Evolutionary conservation across 30 jellyfish, hydroid and myxozoan species (phyloP).

Genomic region (Euphysa ruthae): DNA sequence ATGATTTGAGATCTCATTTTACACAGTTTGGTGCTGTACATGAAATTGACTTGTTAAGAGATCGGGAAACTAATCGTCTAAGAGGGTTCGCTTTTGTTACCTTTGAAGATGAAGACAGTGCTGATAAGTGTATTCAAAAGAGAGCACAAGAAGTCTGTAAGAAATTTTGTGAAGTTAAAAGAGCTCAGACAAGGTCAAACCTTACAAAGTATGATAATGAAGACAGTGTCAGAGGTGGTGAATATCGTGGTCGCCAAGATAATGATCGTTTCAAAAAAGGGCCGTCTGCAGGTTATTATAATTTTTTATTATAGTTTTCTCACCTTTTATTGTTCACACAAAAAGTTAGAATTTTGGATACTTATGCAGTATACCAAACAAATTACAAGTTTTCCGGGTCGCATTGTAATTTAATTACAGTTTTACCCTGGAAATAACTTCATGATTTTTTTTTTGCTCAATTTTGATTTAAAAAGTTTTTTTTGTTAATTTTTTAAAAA

Average conservation of each 20-base stretch:
- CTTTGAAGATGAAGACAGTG: conserved; percentile 85
- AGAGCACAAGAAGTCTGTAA: conserved; percentile 52
- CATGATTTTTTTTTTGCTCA: no score
- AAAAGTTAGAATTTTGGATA: no score
- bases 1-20: conserved; percentile 44
- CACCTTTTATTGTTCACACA: no score
- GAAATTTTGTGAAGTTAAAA: conserved; percentile 66
- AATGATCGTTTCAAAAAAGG: not conserved
- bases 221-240: conserved; percentile 9
- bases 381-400: no score
- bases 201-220: conserved; percentile 10
- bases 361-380: no score
- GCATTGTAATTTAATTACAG: no score
- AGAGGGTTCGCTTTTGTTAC: conserved; percentile 92
- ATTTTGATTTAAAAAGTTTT: no score
- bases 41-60: conserved; percentile 64
- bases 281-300: no score
- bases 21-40: conserved; percentile 56
- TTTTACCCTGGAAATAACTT: no score
- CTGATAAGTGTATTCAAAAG: conserved; percentile 75
- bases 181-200: conserved; percentile 78
- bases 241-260: not conserved
- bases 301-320: no score
- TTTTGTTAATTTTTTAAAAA: no score
- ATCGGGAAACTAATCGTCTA: conserved; percentile 37